These are phyloP conservation scores for Atta texana DNA, from an alignment of 1,140 invertebrate genomes.

Conservation along the genomic window DNA sequence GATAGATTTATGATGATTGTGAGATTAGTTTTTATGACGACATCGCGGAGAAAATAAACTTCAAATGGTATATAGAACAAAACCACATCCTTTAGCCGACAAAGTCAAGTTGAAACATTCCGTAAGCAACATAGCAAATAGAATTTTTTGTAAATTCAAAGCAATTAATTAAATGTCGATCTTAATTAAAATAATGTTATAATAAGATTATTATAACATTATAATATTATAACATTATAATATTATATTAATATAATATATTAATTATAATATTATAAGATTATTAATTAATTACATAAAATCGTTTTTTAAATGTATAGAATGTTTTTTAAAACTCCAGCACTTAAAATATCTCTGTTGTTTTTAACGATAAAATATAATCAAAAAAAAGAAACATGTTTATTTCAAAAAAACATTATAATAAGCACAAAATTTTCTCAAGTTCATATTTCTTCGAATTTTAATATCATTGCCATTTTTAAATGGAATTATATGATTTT, in stretches of 20 bases:
- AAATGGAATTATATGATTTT: too few relatives aligned
- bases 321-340: too few relatives aligned
- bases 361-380: too few relatives aligned
- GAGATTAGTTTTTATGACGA: background rate
- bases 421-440: too few relatives aligned
- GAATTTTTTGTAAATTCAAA: background rate
- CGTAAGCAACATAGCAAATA: background rate
- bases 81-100: background rate
- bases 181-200: background rate
- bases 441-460: too few relatives aligned
- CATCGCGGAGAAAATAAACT: conserved; percentile 1
- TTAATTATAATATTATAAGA: background rate
- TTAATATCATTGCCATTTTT: too few relatives aligned
- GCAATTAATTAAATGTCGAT: conserved; percentile 6
- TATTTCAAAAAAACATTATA: too few relatives aligned
- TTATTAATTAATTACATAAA: background rate
- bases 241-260: too few relatives aligned
- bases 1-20: background rate
- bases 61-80: background rate
- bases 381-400: too few relatives aligned
- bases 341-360: too few relatives aligned
- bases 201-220: too few relatives aligned
- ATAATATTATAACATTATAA: background rate
- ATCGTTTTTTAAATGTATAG: background rate
- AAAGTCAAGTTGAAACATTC: background rate